Base-by-base conservation (phyloP, 2,113 vertebrate species). In the Leptocoma aspasia region DNA sequence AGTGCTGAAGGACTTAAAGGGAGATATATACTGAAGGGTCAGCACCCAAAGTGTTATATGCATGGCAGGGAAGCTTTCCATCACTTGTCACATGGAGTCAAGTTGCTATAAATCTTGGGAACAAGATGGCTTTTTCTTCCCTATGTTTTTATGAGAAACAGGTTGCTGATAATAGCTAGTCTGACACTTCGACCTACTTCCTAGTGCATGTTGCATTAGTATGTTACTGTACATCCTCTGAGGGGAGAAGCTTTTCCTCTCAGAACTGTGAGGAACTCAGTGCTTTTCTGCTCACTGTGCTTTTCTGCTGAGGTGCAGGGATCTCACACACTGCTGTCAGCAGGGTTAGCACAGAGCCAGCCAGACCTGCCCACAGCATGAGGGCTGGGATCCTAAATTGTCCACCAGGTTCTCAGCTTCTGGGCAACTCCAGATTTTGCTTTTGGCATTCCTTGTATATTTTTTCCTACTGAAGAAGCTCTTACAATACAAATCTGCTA, bases 31-130 rank as follows among this genome's bases (percentile, higher is more conserved):
- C 82, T 65, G 94, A 96, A 88, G 90, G 95, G 94, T 96, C 95
- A 97, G 82, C 95, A 94, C 93, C 86, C 88, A 82, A 94, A 92
- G 93, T 82, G 92, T 93, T 94, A 96, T 94, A 94, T 93, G 92
- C 95, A 96, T 94, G 90, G 93, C 86, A 94, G 92, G 95, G 95
- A 96, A 97, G 92, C 92, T 94, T 97, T 96, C 95, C 95, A 95
- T 97, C 96, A 94, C 88, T 61, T 95, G 90, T 93, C 93, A 90
- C 33, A 78, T 5, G 61, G 60, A 97, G 82, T 94, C 94, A 89
- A 82, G 93, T 96, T 94, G 92, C 92, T 89, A 84, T 93, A 96
- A 94, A 96, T 96, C 96, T 96, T 89, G 82, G 85, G 86, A 96
- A 94, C 80, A 76, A 92, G 94, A 94, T 45, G 68, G 10, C 79